Base-by-base conservation (phyloP, 1,140 invertebrate species). In the Colletes gigas region DNA sequence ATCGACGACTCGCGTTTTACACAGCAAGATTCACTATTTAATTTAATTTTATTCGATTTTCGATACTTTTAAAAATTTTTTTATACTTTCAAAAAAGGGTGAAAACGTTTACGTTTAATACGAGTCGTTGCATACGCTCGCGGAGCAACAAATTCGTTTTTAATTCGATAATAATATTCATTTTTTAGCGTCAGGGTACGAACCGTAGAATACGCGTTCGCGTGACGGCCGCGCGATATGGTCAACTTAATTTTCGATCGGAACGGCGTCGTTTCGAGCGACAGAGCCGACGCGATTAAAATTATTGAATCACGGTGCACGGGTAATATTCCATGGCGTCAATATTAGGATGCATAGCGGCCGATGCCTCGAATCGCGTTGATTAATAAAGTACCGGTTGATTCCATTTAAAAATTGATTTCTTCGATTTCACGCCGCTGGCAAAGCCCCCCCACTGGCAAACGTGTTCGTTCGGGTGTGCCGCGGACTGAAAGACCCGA, bases 401-500 rank as follows among this genome's bases (percentile, higher is more conserved):
- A 78, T 59, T 63, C 39, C 47, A 52, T 78, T 30, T 78, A 78
- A 78, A 76, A 76, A 47, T 54, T 15, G 52, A 55, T 55, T 67
- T 55, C 52, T 55, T 4, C 62, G 19, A 44, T 41, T 30, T 55
- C 19, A 17, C 44, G 19, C 19, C 10, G 19, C 10, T 9, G 69
- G 10, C 17, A 21, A 60, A n/a, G n/a, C n/a, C n/a, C n/a, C n/a
- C 30, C 19, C 10, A 8, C 10, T 9, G 69, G 10, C 17, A 21
- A 60, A 41, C 14, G 41, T 54, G 71, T 30, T 52, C 71, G 14
- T 19, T 5, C 59, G 54, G 57, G 54, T 70, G 68, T 70, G 17
- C 15, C 68, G 8, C 15, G 15, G 30, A 30, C 8, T n/a, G 50
- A 39, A 39, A 30, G 9, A 19, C 17, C 30, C 30, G 19, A 55